Evolutionary conservation across 2,888 invertebrate genomes (phyloP), one percentile per base, ranked within the genome.

Genomic region (Urechis unicinctus): DNA sequence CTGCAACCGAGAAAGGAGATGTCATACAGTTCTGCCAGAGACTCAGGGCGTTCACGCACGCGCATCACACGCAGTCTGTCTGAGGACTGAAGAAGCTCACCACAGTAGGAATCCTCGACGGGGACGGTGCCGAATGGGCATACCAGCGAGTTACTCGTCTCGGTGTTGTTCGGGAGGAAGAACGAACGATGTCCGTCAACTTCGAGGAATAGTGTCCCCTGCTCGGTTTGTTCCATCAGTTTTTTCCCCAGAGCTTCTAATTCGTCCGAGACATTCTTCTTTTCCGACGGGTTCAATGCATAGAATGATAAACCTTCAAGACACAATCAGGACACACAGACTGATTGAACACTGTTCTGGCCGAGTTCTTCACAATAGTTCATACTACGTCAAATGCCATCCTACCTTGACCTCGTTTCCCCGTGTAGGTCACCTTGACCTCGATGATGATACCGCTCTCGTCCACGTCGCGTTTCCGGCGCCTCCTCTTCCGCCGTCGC

Each of bases 81-180:
- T n/a, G n/a, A n/a, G n/a, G n/a, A n/a, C n/a, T n/a, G n/a, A n/a
- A n/a, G n/a, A n/a, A n/a, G 51, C 56, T 36, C 45, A 59, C 59
- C 53, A 47, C 59, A 59, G 43, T 41, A 52, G 9, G 25, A 21
- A 21, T 52, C 60, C n/a, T 55, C 57, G 24, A 54, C 31, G 21
- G 55, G 50, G 13, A 31, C 45, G 17, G 41, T 51, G 26, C 60
- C 60, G 2, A 24, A 43, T 5, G 51, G 54, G 24, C 60, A 60
- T 13, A 36, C 28, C 13, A 57, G 49, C 22, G 43, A 36, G 50
- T 52, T 57, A 45, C 31, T 44, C 29, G 57, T 43, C 6, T 42
- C 21, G 3, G 55, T 30, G 6, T 21, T 52, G 36, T 17, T 36
- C 36, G 36, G 9, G 36, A 13, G 17, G 9, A 36, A n/a, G n/a